phyloP scores from a whole-genome alignment of 2,113 vertebrate species.

The Caranx melampygus region DNA sequence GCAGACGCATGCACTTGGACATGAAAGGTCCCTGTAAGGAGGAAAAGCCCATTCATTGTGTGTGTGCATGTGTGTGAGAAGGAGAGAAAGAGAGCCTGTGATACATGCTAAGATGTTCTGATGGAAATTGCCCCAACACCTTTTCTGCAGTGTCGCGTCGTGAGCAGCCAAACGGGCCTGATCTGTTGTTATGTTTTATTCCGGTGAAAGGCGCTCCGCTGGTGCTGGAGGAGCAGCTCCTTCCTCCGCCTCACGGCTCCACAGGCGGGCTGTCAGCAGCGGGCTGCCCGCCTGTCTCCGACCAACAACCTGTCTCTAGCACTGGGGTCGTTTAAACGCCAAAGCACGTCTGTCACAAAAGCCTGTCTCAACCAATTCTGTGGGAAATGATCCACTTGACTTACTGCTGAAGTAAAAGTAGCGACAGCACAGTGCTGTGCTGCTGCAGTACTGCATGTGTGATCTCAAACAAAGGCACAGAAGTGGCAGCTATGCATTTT shows the following conservation, averaged over 20 bases:
- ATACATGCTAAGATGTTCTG: neutral
- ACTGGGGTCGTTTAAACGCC: slow-evolving; percentile 30
- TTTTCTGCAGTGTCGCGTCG: slow-evolving; percentile 47
- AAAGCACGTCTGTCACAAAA: neutral
- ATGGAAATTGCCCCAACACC: slow-evolving; percentile 23
- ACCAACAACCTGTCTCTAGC: slow-evolving; percentile 13
- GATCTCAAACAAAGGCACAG: neutral
- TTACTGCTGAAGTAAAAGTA: neutral
- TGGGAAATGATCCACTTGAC: neutral
- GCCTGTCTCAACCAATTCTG: no score
- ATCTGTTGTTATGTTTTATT: neutral
- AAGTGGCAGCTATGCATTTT: neutral
- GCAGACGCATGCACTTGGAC: slow-evolving; percentile 26
- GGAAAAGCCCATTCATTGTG: slow-evolving; percentile 26
- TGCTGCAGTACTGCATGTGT: neutral
- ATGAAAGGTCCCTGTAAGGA: neutral
- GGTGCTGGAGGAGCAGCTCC: slow-evolving; percentile 76
- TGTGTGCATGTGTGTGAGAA: neutral
- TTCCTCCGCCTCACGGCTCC: slow-evolving; percentile 51
- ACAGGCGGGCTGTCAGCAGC: neutral
- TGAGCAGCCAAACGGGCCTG: slow-evolving; percentile 49
- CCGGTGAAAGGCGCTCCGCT: slow-evolving; percentile 47
- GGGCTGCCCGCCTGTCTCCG: slow-evolving; percentile 10
- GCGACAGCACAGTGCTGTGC: neutral
- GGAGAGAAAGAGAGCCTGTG: neutral